Evolutionary conservation across 2,113 vertebrate genomes (phyloP).

Genomic region (Calyptomena viridis): DNA sequence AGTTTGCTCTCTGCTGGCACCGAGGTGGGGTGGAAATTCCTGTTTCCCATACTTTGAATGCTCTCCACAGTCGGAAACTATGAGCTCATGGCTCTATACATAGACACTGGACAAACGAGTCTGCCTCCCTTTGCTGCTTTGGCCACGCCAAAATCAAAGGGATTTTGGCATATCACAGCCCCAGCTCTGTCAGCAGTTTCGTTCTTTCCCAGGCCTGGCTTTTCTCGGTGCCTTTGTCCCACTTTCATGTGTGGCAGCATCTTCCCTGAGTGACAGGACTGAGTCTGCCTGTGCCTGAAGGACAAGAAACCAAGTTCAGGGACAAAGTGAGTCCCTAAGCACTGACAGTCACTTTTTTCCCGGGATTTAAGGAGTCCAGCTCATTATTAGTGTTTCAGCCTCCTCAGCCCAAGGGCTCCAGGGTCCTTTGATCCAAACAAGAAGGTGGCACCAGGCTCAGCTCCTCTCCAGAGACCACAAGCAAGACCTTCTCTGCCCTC

Average conservation of each 20-base stretch:
- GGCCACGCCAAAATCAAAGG: neutral
- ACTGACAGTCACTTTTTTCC: neutral
- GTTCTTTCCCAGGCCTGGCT: neutral
- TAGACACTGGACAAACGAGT: slow-evolving; percentile 16
- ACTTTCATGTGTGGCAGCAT: accelerated
- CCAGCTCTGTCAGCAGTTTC: neutral
- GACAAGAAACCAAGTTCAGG: neutral
- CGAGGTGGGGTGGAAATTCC: neutral
- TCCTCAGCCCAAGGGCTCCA: neutral
- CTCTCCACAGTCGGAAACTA: neutral
- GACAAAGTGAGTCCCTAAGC: neutral
- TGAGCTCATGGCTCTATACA: slow-evolving; percentile 23
- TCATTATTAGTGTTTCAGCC: neutral
- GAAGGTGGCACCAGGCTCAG: neutral
- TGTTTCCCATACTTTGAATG: slow-evolving; percentile 5
- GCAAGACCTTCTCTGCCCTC: neutral
- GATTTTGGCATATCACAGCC: neutral
- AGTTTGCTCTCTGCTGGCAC: neutral
- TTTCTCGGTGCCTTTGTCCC: neutral
- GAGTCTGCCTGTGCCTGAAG: neutral
- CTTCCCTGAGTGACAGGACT: neutral
- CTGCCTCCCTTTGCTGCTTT: neutral
- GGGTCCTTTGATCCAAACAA: neutral
- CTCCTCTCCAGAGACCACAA: neutral
- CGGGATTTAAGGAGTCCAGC: neutral